Evolutionary conservation across 2,797 vertebrate genomes (phyloP).

Genomic region (Mycteria americana): DNA sequence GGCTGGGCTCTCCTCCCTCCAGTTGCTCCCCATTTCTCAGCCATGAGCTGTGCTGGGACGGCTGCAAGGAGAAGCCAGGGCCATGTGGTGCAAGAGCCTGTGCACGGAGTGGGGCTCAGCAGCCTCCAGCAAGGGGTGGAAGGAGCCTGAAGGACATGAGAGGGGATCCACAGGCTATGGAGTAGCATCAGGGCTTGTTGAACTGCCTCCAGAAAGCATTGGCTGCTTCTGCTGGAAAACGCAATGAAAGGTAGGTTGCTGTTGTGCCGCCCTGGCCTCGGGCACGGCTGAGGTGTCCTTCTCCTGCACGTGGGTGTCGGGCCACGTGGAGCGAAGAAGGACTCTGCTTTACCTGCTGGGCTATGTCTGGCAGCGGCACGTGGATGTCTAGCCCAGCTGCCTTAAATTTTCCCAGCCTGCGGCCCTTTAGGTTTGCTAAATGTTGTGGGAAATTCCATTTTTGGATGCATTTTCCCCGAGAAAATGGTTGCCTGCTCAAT

Average conservation of each 20-base stretch:
- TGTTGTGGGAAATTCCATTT: neutral
- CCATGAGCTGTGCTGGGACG: neutral
- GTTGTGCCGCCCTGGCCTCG: neutral
- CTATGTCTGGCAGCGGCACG: neutral
- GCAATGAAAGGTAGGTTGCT: neutral
- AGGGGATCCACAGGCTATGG: neutral
- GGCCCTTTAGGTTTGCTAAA: neutral
- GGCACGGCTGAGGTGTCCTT: neutral
- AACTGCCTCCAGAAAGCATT: neutral
- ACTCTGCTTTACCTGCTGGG: neutral
- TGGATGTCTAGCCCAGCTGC: neutral
- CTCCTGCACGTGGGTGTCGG: neutral
- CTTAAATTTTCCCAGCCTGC: neutral
- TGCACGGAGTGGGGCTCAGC: neutral
- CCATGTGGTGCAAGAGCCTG: rapidly evolving
- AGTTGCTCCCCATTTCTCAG: neutral
- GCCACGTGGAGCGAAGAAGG: neutral
- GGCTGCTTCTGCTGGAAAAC: neutral
- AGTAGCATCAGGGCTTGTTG: neutral
- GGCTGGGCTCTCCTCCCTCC: neutral
- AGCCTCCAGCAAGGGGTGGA: neutral
- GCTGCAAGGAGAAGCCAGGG: neutral
- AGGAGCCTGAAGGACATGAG: neutral
- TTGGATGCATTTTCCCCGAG: neutral
- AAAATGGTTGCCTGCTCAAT: neutral